Evolutionary conservation across 2,113 vertebrate genomes (phyloP).

Genomic region (Varanus salvator): DNA sequence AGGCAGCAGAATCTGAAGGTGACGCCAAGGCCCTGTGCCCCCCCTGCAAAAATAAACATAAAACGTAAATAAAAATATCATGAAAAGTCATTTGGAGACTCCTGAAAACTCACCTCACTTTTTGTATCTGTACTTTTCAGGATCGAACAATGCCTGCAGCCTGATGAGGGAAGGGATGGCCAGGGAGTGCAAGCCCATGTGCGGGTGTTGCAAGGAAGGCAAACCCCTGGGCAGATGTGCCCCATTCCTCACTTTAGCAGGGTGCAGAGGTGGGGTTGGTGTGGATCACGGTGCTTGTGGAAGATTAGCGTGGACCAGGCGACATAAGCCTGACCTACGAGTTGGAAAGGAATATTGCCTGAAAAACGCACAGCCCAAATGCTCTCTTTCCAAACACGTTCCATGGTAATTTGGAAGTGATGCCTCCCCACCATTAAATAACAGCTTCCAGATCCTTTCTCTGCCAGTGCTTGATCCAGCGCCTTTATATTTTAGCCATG

Average conservation of each 20-base stretch:
- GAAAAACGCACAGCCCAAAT: conserved; percentile 51
- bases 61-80: too few relatives aligned
- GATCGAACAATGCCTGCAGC: conserved; percentile 17
- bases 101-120: neutral
- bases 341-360: conserved; percentile 47
- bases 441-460: conserved; percentile 48
- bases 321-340: conserved; percentile 32
- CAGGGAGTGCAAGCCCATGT: neutral
- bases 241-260: conserved; percentile 17
- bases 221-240: conserved; percentile 26
- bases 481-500: conserved; percentile 56
- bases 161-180: conserved; percentile 23
- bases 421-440: conserved; percentile 55
- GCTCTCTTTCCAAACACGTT: conserved; percentile 60
- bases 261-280: conserved; percentile 38
- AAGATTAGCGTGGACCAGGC: conserved; percentile 9
- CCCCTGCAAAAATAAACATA: neutral
- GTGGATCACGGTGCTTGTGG: conserved; percentile 8
- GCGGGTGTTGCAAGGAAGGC: conserved; percentile 27
- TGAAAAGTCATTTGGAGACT: neutral
- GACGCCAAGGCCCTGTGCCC: neutral
- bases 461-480: conserved; percentile 63
- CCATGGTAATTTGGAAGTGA: conserved; percentile 38
- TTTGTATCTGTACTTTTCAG: neutral
- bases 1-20: neutral